Percentiles rank a stretch among this genome's conserved stretches.
These are phyloP conservation scores for Atractosteus spatula DNA, from an alignment of 2,113 vertebrate species.

Conservation along the genomic window DNA sequence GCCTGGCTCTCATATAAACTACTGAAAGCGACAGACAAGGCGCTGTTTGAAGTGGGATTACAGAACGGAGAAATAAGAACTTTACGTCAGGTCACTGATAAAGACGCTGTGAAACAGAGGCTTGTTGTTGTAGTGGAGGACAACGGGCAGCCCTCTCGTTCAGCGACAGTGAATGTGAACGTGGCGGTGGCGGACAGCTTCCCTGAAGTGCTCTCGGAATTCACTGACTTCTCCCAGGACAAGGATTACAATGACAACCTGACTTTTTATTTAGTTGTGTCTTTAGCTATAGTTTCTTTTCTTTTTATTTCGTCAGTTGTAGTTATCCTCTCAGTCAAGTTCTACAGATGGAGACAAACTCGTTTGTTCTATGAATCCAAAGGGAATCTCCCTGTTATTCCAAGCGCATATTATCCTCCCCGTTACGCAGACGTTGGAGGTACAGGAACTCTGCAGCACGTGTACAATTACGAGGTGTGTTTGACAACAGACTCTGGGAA, in stretches of 20 bases:
- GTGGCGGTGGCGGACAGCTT: constrained; percentile 1
- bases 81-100: too few relatives aligned
- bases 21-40: too few relatives aligned
- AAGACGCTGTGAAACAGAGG: constrained; percentile 31
- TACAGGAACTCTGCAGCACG: constrained; percentile 27
- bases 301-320: constrained; percentile 18
- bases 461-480: background rate
- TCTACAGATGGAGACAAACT: constrained; percentile 12
- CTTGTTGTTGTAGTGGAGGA: background rate
- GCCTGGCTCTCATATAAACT: too few relatives aligned
- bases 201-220: too few relatives aligned
- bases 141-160: too few relatives aligned
- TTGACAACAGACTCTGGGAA: constrained; percentile 13
- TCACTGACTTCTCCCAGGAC: too few relatives aligned
- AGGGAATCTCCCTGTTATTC: constrained; percentile 29
- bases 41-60: too few relatives aligned
- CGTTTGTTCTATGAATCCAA: constrained; percentile 21
- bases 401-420: constrained; percentile 34
- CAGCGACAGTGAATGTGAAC: too few relatives aligned
- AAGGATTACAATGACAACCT: too few relatives aligned
- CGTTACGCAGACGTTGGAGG: constrained; percentile 34
- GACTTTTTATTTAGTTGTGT: constrained; percentile 46
- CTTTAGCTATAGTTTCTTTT: constrained; percentile 25
- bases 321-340: background rate
- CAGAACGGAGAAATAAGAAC: too few relatives aligned